phyloP scores from a whole-genome alignment of 2,888 invertebrate genomes.

The Ormyrus nitidulus region DNA sequence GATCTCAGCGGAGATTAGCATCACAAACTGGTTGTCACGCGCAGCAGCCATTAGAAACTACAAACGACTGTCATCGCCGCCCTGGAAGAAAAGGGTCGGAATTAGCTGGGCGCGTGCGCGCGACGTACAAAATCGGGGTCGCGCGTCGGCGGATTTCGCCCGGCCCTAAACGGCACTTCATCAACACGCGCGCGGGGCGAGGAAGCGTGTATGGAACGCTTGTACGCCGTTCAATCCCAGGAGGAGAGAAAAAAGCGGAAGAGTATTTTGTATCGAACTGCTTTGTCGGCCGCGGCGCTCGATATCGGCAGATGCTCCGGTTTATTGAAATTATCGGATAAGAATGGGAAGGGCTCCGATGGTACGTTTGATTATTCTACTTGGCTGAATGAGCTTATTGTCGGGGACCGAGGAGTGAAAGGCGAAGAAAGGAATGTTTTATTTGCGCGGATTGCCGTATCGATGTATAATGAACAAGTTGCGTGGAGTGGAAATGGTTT shows the following conservation, averaged over 20 bases:
- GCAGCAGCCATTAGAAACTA: not conserved
- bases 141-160: conserved; percentile 9
- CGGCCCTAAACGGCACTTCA: conserved; percentile 13
- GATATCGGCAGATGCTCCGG: conserved; percentile 14
- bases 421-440: too few species aligned
- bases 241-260: not conserved
- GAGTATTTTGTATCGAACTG: conserved; percentile 1
- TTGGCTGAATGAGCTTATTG: too few species aligned
- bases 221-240: not conserved
- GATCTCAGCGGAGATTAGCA: not conserved
- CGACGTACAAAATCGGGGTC: conserved; percentile 1
- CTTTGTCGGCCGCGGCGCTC: not conserved
- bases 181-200: not conserved
- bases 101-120: not conserved
- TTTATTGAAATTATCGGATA: conserved; percentile 9
- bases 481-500: too few species aligned
- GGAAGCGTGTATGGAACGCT: not conserved
- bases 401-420: too few species aligned
- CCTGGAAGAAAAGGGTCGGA: too few species aligned
- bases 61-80: not conserved
- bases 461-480: too few species aligned
- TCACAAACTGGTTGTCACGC: conserved; percentile 4
- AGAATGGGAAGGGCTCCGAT: not conserved
- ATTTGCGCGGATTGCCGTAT: too few species aligned
- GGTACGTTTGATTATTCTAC: too few species aligned